Evolutionary conservation across 2,113 vertebrate species (phyloP).

Genomic region (Paramormyrops kingsleyae): DNA sequence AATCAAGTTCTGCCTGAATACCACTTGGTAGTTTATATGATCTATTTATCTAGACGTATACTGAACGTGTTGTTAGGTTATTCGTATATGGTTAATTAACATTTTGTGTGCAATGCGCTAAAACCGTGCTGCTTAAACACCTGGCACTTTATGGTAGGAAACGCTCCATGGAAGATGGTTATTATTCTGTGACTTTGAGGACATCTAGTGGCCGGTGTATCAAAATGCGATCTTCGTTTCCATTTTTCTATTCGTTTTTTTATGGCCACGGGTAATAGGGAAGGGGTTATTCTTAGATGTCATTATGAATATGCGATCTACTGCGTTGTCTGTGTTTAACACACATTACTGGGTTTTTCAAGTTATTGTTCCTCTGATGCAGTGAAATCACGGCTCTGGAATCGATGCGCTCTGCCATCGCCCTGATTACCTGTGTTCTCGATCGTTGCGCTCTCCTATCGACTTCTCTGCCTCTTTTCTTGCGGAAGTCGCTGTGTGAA

Average conservation of each 20-base stretch:
- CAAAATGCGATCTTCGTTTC: not conserved
- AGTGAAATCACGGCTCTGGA: not conserved
- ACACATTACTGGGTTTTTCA: not conserved
- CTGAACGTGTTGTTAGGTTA: not conserved
- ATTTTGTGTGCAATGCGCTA: not conserved
- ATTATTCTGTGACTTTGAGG: not conserved
- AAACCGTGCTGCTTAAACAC: not conserved
- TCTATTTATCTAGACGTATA: not conserved
- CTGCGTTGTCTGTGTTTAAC: not conserved
- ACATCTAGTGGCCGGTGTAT: constrained; percentile 5
- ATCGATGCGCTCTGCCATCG: constrained; percentile 11
- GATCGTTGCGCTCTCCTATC: constrained; percentile 1
- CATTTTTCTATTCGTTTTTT: not conserved
- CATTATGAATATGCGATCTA: not conserved
- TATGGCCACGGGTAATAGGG: not conserved
- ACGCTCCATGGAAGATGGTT: not conserved
- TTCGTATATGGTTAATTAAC: not conserved
- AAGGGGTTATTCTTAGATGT: not conserved
- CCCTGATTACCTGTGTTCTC: not conserved
- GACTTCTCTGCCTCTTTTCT: not conserved
- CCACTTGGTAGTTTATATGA: not conserved
- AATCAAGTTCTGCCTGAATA: not conserved
- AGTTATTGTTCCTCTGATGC: not conserved
- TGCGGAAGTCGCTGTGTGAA: constrained; percentile 4
- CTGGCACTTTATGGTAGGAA: not conserved